Conservation (phyloP, 2,113 vertebrate genomes). For the Sebastes fasciatus region DNA sequence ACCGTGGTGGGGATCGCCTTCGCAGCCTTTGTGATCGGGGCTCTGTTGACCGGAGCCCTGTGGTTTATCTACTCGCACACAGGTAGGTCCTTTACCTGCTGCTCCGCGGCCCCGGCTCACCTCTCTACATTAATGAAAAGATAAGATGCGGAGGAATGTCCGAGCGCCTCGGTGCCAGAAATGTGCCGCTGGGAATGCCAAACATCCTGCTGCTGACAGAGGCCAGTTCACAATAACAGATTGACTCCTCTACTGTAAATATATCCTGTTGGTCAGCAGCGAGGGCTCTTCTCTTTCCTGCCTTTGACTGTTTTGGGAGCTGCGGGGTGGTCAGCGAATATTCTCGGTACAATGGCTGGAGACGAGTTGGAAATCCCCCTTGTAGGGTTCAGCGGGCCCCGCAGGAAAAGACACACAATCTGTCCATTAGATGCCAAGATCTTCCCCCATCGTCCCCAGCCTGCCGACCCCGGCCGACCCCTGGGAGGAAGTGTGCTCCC, state of each 20-base stretch:
- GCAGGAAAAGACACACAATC: constrained; percentile 83
- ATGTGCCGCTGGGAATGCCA: constrained; percentile 60
- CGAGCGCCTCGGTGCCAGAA: constrained; percentile 53
- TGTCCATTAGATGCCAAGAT: constrained; percentile 77
- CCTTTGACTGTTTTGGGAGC: constrained; percentile 73
- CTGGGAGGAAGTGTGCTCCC: constrained; percentile 69
- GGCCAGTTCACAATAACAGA: constrained; percentile 79
- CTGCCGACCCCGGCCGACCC: constrained; percentile 61
- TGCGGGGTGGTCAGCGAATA: constrained; percentile 63
- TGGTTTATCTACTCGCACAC: constrained; percentile 99
- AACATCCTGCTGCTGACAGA: constrained; percentile 77
- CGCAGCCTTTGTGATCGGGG: constrained; percentile 94
- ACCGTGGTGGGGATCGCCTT: constrained; percentile 97
- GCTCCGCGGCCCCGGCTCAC: constrained; percentile 12
- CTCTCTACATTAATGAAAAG: constrained; percentile 57
- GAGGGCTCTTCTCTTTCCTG: constrained; percentile 76
- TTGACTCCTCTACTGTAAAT: constrained; percentile 74
- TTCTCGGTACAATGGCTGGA: constrained; percentile 81
- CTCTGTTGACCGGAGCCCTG: constrained; percentile 92
- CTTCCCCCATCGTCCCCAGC: constrained; percentile 66
- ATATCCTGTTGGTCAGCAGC: constrained; percentile 82
- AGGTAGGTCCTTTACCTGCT: constrained; percentile 83
- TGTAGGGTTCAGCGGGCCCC: constrained; percentile 60
- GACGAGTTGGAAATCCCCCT: constrained; percentile 82
- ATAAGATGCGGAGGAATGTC: constrained; percentile 69